These are phyloP conservation scores for Danio albolineatus DNA, from an alignment of 2,797 vertebrate genomes.

Conservation along the genomic window DNA sequence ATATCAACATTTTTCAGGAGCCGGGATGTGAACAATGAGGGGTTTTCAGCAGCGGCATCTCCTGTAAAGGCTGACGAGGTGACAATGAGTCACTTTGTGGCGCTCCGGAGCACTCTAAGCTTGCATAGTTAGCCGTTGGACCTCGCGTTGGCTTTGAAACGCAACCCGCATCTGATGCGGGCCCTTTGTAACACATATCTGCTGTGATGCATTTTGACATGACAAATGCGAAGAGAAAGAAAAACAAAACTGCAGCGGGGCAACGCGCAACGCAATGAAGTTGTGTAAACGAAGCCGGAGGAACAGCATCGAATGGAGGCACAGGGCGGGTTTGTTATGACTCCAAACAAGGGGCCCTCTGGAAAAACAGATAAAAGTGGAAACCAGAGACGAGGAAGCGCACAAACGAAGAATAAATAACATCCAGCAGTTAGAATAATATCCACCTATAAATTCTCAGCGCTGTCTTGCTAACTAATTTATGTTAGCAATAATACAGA, in stretches of 20 bases:
- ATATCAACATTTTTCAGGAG: constrained; percentile 39
- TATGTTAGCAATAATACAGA: constrained; percentile 70
- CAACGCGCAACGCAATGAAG: constrained; percentile 57
- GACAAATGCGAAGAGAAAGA: constrained; percentile 46
- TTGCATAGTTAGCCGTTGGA: constrained; percentile 37
- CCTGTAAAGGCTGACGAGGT: constrained; percentile 42
- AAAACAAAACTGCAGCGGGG: constrained; percentile 65
- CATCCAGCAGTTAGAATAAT: constrained; percentile 78
- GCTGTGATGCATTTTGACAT: constrained; percentile 44
- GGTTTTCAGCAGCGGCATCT: constrained; percentile 63
- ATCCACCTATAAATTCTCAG: constrained; percentile 69
- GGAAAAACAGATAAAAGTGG: constrained; percentile 70
- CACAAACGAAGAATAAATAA: constrained; percentile 82
- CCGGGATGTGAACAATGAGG: constrained; percentile 49
- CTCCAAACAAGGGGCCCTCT: constrained; percentile 79
- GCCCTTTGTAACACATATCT: constrained; percentile 34
- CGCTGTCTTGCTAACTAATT: constrained; percentile 63
- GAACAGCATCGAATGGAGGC: constrained; percentile 62
- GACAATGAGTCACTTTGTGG: constrained; percentile 1
- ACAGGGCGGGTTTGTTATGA: constrained; percentile 78
- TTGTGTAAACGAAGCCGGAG: constrained; percentile 67
- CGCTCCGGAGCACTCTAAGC: constrained; percentile 20
- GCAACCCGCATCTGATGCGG: constrained; percentile 41
- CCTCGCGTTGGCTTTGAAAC: constrained; percentile 53
- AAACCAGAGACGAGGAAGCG: constrained; percentile 79